Evolutionary conservation across 2,797 vertebrate species (phyloP), one percentile per base, ranked within the genome.

Genomic region (Myripristis murdjan): DNA sequence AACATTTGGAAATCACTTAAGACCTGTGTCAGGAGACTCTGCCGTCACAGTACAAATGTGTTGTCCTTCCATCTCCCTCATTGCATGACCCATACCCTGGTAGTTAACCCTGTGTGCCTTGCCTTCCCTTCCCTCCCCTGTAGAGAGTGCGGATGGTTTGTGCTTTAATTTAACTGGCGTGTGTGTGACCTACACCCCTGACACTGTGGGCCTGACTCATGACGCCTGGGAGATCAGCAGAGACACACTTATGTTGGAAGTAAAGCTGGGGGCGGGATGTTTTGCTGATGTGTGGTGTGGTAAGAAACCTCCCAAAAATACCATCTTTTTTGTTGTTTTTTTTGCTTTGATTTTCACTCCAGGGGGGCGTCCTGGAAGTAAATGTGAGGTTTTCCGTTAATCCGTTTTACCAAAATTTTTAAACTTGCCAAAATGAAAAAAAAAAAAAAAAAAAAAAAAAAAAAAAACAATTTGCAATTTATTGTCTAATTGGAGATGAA

Each of bases 251-350:
- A 91, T 79, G 92, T 92, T 98, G 95, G 93, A 98, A 77, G 89
- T 96, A 93, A 98, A 98, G 95, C 96, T 99, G 91, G 98, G 98
- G 89, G 97, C 97, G 77, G 98, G 98, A 91, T 99, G 97, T 96
- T 99, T 99, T 93, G 97, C 97, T 92, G 97, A 99, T 91, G 98
- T 99, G 86, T 99, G 97, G 95, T 96, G 93, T 95, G 98, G 98
- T 99, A 99, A 99, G 98, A 92, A 93, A 92, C 92, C 24, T 20
- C 14, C 11, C 20, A 33, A 9, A 58, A 60, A 53, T 8, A 43
- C 7, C 39, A 6, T 22, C 43, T 26, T 12, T 33, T 64, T 56
- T 14, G 31, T 31, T 28, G 28, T 28, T 28, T 31, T 31, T 31
- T 31, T 1, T 31, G 28, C 28, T 31, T 31, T 31, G 28, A 64